These are phyloP conservation scores for Folsomia manolachei DNA, from an alignment of 2,888 invertebrate genomes.

Conservation along the genomic window DNA sequence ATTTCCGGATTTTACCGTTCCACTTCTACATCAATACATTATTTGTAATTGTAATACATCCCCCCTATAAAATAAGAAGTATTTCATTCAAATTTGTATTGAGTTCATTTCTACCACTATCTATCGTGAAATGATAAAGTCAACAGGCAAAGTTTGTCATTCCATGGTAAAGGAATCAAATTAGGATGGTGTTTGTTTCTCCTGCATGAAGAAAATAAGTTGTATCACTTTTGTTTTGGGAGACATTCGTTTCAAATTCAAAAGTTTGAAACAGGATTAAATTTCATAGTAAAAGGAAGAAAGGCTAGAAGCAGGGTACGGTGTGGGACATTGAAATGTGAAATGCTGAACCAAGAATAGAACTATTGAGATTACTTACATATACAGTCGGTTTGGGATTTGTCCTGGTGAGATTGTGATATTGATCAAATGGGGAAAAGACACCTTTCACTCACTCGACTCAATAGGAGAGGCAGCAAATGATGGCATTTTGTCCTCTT, in stretches of 20 bases:
- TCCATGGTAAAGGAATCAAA: too few relatives aligned
- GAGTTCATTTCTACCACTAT: too few relatives aligned
- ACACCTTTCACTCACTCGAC: constrained; percentile 19
- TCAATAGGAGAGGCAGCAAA: constrained; percentile 25
- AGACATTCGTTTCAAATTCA: background rate
- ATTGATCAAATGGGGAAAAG: constrained; percentile 38
- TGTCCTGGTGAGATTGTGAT: constrained; percentile 11
- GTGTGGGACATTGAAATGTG: background rate
- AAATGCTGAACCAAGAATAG: background rate
- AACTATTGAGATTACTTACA: constrained; percentile 8
- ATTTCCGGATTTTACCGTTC: too few relatives aligned
- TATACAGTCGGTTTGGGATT: background rate
- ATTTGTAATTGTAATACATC: too few relatives aligned
- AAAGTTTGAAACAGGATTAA: background rate
- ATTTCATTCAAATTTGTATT: too few relatives aligned
- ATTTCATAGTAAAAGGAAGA: background rate
- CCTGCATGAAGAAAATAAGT: too few relatives aligned
- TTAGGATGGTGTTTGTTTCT: too few relatives aligned
- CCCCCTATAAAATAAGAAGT: too few relatives aligned
- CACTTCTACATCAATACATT: too few relatives aligned
- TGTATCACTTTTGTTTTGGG: too few relatives aligned
- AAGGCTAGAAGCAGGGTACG: background rate
- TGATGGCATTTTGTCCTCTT: constrained; percentile 24
- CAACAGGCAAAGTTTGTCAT: too few relatives aligned
- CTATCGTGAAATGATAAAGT: too few relatives aligned